Conservation (phyloP, 2,797 vertebrate genomes). For the Malurus leucopterus region DNA sequence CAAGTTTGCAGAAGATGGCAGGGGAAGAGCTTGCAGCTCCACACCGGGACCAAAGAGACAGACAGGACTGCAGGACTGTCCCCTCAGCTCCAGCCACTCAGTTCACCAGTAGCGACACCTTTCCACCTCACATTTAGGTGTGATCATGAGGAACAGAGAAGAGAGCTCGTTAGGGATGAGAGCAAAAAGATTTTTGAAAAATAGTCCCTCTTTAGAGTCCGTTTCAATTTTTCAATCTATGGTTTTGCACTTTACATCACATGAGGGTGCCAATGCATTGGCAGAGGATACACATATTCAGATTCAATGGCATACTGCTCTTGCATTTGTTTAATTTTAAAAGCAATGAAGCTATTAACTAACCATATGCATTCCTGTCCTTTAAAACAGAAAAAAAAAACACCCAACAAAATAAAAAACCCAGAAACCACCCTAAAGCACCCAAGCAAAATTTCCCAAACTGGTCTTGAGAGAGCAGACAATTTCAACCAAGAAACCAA, state of each 20-base stretch:
- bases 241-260: neutral
- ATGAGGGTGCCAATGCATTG: neutral
- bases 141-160: neutral
- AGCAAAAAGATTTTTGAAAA: neutral
- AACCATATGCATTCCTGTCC: neutral
- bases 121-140: neutral
- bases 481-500: accelerated
- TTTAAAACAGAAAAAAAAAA: neutral
- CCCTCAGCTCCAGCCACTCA: neutral
- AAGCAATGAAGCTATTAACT: neutral
- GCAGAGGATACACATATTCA: neutral
- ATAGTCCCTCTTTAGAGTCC: neutral
- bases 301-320: neutral
- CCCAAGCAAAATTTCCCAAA: accelerated
- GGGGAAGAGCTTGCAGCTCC: neutral
- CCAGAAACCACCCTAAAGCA: accelerated
- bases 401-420: neutral
- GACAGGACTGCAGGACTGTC: neutral
- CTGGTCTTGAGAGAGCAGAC: accelerated
- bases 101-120: neutral
- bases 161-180: neutral
- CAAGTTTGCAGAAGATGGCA: neutral
- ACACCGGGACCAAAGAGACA: accelerated
- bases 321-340: neutral
- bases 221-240: neutral